phyloP scores from a whole-genome alignment of 2,113 vertebrate genomes.

The Erinaceus europaeus region DNA sequence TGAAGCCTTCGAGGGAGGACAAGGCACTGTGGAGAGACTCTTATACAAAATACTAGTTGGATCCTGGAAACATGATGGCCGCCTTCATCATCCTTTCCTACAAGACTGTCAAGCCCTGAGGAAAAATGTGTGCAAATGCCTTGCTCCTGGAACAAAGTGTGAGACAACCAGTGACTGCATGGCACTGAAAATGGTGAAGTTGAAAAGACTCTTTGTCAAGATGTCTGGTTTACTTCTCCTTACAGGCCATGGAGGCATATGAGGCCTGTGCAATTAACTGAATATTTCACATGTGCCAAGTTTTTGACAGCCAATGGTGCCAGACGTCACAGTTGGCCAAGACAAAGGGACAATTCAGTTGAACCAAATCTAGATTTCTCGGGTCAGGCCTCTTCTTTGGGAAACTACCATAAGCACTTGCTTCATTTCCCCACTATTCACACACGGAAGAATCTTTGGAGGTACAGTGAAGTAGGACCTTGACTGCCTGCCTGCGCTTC shows the following conservation, averaged over 20 bases:
- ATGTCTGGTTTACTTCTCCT: neutral
- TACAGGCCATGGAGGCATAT: neutral
- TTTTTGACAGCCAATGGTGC: neutral
- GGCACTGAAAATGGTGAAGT: neutral
- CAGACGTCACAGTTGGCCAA: neutral
- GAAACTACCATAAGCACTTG: neutral
- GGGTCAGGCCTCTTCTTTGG: too few species aligned
- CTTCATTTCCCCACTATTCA: neutral
- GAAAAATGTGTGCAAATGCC: neutral
- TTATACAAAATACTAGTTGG: neutral
- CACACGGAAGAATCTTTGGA: neutral
- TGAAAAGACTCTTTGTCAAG: neutral
- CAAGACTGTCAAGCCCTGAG: neutral
- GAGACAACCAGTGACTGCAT: neutral
- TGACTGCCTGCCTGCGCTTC: fast-evolving
- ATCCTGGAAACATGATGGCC: neutral
- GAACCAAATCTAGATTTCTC: neutral
- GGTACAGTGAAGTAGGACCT: neutral
- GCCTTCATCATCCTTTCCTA: neutral
- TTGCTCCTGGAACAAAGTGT: neutral
- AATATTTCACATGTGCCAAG: neutral
- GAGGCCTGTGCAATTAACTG: constrained; percentile 11
- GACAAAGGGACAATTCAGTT: neutral
- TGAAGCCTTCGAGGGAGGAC: too few species aligned
- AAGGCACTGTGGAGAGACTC: neutral